Percentiles rank a stretch among this genome's conserved stretches.
Conservation (phyloP, 2,888 invertebrate genomes). For the Drosophila yooni region DNA sequence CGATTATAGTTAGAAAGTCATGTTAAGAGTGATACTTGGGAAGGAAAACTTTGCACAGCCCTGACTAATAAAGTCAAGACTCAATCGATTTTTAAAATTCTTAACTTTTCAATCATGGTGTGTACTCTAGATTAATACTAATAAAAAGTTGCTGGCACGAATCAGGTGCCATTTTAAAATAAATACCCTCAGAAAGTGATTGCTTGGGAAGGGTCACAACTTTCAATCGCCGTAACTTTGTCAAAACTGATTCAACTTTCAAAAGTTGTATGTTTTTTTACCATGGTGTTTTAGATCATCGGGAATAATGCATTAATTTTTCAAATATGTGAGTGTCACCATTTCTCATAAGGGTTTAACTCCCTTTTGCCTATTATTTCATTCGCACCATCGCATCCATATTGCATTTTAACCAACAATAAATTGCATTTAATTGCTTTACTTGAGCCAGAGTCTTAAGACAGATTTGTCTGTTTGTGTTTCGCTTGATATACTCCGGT, state of each 20-base stretch:
- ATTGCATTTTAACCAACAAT: neutral
- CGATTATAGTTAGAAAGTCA: neutral
- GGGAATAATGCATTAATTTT: neutral
- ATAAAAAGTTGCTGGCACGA: neutral
- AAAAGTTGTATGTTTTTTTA: neutral
- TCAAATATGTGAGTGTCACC: neutral
- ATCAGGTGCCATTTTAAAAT: neutral
- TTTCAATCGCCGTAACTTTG: neutral
- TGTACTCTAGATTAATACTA: neutral
- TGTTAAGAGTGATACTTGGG: neutral
- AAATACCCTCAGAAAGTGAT: neutral
- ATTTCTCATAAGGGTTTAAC: neutral
- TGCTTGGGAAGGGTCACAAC: too few relatives aligned
- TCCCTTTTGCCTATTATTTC: neutral
- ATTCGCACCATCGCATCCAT: too few relatives aligned
- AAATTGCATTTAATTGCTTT: neutral
- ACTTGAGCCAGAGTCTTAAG: neutral
- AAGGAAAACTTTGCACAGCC: neutral
- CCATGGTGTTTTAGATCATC: neutral
- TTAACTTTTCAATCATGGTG: neutral
- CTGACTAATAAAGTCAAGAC: neutral
- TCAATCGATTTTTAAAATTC: neutral
- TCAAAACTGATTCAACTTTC: neutral
- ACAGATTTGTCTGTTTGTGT: conserved; percentile 2
- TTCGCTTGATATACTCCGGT: conserved; percentile 1